These are phyloP conservation scores for Stichopus chloronotus DNA, from an alignment of 35 echinoderm and acorn worm species.

Conservation along the genomic window DNA sequence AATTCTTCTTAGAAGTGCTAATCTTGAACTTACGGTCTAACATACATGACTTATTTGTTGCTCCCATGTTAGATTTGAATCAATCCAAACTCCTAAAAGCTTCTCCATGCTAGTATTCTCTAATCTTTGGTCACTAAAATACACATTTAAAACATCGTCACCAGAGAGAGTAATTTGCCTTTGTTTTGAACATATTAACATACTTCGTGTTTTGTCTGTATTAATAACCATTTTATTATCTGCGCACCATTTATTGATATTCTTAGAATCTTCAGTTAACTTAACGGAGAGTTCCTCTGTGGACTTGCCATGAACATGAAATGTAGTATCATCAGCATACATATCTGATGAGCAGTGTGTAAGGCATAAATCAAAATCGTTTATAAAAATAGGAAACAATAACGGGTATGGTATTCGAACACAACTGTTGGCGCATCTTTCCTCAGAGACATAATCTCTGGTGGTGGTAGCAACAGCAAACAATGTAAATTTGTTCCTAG, in stretches of 20 bases:
- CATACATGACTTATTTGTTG: conserved; percentile 5
- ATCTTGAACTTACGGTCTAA: not conserved
- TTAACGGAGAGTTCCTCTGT: not conserved
- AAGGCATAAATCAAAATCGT: no score
- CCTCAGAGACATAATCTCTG: no score
- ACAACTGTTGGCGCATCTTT: no score
- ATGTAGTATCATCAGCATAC: no score
- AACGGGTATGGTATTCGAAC: no score
- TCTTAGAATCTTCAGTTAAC: not conserved
- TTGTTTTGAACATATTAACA: no score
- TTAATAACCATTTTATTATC: conserved; percentile 24
- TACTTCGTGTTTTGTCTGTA: not conserved
- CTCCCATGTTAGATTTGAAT: conserved; percentile 8
- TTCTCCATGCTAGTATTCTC: conserved; percentile 10
- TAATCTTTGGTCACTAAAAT: not conserved
- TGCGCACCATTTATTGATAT: not conserved
- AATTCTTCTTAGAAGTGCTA: conserved; percentile 12
- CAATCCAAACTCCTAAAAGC: not conserved
- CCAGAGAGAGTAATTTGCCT: no score
- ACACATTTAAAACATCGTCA: not conserved
- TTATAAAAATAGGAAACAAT: no score
- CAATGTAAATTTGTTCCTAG: no score
- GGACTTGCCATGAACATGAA: no score
- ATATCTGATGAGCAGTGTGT: no score
- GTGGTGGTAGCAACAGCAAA: no score